These are phyloP conservation scores for Drosophila pseudotalamancana DNA, from an alignment of 2,888 invertebrate species.

Conservation along the genomic window DNA sequence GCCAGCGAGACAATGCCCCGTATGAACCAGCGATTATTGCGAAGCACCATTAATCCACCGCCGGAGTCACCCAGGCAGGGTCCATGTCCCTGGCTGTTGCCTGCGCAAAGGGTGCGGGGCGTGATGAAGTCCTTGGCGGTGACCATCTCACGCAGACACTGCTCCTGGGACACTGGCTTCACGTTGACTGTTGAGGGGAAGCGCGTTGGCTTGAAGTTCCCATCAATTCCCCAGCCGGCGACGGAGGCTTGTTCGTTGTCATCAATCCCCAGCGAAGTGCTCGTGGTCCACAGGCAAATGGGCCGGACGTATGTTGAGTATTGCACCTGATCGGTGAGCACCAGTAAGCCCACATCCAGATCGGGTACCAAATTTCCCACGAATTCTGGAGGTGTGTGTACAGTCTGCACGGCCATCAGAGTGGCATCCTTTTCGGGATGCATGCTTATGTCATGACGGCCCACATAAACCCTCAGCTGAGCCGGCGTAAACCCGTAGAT, in stretches of 20 bases:
- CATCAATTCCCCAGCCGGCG: slow-evolving; percentile 86
- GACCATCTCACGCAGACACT: slow-evolving; percentile 57
- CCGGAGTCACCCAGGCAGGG: slow-evolving; percentile 87
- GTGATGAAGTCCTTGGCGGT: slow-evolving; percentile 64
- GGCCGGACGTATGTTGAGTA: slow-evolving; percentile 67
- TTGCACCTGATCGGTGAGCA: slow-evolving; percentile 35
- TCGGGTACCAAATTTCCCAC: slow-evolving; percentile 62
- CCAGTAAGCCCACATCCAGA: slow-evolving; percentile 49
- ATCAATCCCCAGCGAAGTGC: slow-evolving; percentile 62
- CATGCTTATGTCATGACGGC: slow-evolving; percentile 76
- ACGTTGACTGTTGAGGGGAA: slow-evolving; percentile 62
- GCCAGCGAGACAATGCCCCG: slow-evolving; percentile 85
- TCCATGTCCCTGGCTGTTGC: slow-evolving; percentile 77
- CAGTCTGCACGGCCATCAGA: slow-evolving; percentile 54
- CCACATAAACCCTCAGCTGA: slow-evolving; percentile 75
- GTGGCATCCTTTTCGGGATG: slow-evolving; percentile 73
- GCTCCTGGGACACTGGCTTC: slow-evolving; percentile 44
- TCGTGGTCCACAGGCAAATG: slow-evolving; percentile 80
- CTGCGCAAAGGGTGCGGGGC: slow-evolving; percentile 78
- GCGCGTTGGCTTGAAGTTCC: slow-evolving; percentile 57
- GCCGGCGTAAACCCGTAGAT: slow-evolving; percentile 42
- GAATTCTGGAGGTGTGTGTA: slow-evolving; percentile 83
- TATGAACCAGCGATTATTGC: slow-evolving; percentile 83
- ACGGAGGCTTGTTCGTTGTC: slow-evolving; percentile 84
- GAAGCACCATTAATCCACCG: slow-evolving; percentile 84